phyloP scores from a whole-genome alignment of 2,797 vertebrate genomes.

The Nannoperca australis region DNA sequence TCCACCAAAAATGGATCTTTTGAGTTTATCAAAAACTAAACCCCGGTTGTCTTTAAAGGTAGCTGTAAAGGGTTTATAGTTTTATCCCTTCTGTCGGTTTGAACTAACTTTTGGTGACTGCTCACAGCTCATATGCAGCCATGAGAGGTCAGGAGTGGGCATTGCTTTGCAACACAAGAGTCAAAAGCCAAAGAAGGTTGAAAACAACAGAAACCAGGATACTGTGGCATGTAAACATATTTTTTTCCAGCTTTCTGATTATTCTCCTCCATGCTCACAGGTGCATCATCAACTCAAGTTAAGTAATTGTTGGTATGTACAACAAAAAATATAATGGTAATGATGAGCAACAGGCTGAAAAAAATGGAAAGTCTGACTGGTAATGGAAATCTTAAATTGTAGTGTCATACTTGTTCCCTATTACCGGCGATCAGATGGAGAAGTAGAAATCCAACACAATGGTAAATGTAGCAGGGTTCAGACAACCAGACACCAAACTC shows the following conservation, averaged over 20 bases:
- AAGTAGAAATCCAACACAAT: neutral
- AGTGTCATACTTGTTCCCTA: neutral
- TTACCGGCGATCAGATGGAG: neutral
- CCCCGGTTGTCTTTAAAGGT: neutral
- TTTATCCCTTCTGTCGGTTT: neutral
- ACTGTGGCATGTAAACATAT: neutral
- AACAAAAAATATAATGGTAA: neutral
- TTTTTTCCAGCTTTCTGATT: neutral
- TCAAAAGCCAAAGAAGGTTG: neutral
- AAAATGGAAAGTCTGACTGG: neutral
- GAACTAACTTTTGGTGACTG: neutral
- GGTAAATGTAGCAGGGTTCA: no score
- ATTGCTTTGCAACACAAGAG: neutral
- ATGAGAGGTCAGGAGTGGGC: neutral
- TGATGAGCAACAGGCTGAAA: neutral
- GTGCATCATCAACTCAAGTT: neutral
- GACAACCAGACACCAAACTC: neutral
- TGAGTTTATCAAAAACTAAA: neutral
- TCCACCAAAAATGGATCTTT: neutral
- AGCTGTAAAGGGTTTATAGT: neutral
- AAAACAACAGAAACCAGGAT: neutral
- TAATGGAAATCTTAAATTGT: neutral
- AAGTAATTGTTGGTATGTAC: neutral
- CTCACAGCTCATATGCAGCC: neutral
- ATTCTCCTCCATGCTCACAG: neutral